phyloP scores from a whole-genome alignment of 2,888 invertebrate species.

The Trichogramma dendrolimi region DNA sequence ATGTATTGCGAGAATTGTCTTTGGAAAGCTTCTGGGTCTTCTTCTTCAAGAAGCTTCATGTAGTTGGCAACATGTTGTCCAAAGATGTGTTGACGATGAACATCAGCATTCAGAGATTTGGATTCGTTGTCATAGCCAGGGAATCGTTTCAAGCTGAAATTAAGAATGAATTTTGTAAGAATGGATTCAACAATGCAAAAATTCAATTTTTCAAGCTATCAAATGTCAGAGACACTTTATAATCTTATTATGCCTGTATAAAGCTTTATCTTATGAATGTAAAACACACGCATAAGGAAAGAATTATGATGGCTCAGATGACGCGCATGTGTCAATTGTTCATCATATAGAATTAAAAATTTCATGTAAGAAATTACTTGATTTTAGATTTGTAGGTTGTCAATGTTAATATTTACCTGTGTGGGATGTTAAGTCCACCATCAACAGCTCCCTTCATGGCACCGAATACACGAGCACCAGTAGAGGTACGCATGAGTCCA shows the following conservation, averaged over 20 bases:
- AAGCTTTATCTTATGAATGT: conserved; percentile 36
- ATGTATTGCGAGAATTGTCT: conserved; percentile 96
- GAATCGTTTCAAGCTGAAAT: conserved; percentile 84
- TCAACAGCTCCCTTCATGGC: conserved; percentile 99
- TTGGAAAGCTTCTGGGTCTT: conserved; percentile 96
- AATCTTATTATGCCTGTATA: conserved; percentile 42
- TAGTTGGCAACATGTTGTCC: conserved; percentile 97
- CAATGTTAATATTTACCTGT: conserved; percentile 57
- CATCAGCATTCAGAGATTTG: conserved; percentile 93
- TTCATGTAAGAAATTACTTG: not conserved
- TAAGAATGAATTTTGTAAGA: conserved; percentile 9
- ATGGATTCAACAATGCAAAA: too few species aligned
- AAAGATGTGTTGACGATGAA: conserved; percentile 95
- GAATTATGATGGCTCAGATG: conserved; percentile 52
- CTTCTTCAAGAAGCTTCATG: conserved; percentile 88
- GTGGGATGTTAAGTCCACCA: conserved; percentile 98
- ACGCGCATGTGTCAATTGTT: conserved; percentile 60
- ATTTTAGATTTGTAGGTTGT: not conserved
- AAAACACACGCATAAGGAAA: conserved; percentile 43
- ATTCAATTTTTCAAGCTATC: conserved; percentile 18
- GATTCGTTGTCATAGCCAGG: conserved; percentile 92
- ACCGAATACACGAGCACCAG: conserved; percentile 96
- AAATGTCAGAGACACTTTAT: conserved; percentile 44
- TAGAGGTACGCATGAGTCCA: conserved; percentile 94
- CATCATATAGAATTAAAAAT: conserved; percentile 53